phyloP scores from a whole-genome alignment of 2,797 vertebrate genomes.

The Babyrousa celebensis region DNA sequence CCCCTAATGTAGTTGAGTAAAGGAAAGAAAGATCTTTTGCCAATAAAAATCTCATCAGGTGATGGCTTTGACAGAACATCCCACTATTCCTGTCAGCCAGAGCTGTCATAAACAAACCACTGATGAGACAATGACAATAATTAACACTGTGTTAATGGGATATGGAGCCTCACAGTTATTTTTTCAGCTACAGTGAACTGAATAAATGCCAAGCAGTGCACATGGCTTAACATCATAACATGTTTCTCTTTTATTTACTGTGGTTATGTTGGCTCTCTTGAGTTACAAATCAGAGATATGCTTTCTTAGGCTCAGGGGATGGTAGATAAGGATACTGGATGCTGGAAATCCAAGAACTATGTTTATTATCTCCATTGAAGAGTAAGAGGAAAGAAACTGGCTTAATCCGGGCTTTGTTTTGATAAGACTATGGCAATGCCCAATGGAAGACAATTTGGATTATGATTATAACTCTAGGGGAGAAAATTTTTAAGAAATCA shows the following conservation, averaged over 20 bases:
- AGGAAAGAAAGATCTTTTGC: constrained; percentile 88
- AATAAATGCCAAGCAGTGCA: constrained; percentile 89
- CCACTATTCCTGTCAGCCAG: constrained; percentile 90
- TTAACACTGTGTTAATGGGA: constrained; percentile 91
- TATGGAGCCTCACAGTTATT: constrained; percentile 90
- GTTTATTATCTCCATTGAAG: background rate
- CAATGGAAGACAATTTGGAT: background rate
- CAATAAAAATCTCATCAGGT: constrained; percentile 92
- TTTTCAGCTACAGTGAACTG: constrained; percentile 92
- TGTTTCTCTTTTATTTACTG: constrained; percentile 82
- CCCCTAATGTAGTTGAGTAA: constrained; percentile 88
- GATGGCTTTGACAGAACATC: constrained; percentile 90
- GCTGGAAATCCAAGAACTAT: background rate
- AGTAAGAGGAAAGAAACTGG: background rate
- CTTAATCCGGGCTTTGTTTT: background rate
- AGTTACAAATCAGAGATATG: constrained; percentile 69
- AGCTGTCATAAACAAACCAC: constrained; percentile 91
- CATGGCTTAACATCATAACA: constrained; percentile 85
- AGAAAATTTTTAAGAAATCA: background rate
- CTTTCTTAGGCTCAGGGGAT: background rate
- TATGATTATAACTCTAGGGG: background rate
- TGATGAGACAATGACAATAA: constrained; percentile 93
- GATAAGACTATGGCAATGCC: background rate
- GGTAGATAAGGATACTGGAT: constrained; percentile 9
- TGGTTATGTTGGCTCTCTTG: constrained; percentile 73